Conservation (phyloP, 2,888 invertebrate species). For the Drosophila nigritarsus region DNA sequence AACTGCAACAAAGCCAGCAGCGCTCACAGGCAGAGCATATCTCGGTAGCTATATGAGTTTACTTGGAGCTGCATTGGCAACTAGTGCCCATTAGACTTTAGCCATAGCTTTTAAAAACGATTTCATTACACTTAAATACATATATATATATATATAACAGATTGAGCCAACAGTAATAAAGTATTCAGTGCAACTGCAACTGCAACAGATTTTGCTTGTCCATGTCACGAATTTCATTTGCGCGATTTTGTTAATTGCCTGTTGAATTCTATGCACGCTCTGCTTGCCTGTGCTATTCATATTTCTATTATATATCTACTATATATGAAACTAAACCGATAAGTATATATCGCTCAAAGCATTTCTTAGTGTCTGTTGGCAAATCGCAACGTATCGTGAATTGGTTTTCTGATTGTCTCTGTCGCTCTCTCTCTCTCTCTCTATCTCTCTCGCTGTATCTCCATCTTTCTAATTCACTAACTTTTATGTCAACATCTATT, state of each 20-base stretch:
- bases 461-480: constrained; percentile 24
- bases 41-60: constrained; percentile 64
- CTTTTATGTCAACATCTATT: constrained; percentile 46
- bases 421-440: constrained; percentile 7
- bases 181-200: constrained; percentile 16
- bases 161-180: constrained; percentile 28
- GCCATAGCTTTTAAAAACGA: constrained; percentile 16
- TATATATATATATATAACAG: constrained; percentile 42
- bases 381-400: constrained; percentile 17
- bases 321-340: neutral
- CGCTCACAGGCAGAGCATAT: constrained; percentile 39
- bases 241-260: constrained; percentile 46
- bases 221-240: constrained; percentile 40
- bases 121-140: constrained; percentile 35
- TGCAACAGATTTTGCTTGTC: constrained; percentile 36
- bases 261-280: constrained; percentile 53
- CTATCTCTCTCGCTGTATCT: constrained; percentile 7
- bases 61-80: constrained; percentile 56
- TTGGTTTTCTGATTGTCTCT: constrained; percentile 17
- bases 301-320: constrained; percentile 3
- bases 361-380: constrained; percentile 22
- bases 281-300: constrained; percentile 50
- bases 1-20: constrained; percentile 28
- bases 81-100: constrained; percentile 52
- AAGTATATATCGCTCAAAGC: constrained; percentile 1